Evolutionary conservation across 2,888 invertebrate species (phyloP).

Genomic region (Pilophorus perplexus): DNA sequence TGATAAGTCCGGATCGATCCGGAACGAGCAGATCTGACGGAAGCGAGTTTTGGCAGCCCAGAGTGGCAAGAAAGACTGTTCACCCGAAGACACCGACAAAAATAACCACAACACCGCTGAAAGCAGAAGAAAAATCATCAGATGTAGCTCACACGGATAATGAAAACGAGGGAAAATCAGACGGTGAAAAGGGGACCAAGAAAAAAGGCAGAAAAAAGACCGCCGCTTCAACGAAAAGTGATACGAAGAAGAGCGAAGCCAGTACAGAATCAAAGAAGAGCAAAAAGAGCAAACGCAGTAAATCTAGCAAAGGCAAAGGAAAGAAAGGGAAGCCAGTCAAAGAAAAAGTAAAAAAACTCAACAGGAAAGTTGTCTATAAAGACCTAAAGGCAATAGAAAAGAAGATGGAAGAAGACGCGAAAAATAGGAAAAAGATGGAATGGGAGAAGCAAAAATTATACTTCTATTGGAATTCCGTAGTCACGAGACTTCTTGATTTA

Average conservation of each 20-base stretch:
- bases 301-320: not conserved
- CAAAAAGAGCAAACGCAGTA: conserved; percentile 1
- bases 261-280: not conserved
- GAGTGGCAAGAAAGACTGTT: too few relatives aligned
- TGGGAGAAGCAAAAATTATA: conserved; percentile 35
- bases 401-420: conserved; percentile 1
- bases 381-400: conserved; percentile 16
- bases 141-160: too few relatives aligned
- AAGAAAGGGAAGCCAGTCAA: conserved; percentile 20
- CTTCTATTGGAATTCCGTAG: conserved; percentile 32
- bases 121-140: too few relatives aligned
- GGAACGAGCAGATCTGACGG: too few relatives aligned
- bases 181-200: conserved; percentile 23
- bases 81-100: too few relatives aligned
- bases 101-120: too few relatives aligned
- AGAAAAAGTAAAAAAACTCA: conserved; percentile 25
- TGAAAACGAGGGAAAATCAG: too few relatives aligned
- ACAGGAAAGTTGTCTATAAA: conserved; percentile 31
- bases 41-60: too few relatives aligned
- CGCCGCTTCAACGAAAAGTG: not conserved
- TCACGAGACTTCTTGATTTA: conserved; percentile 10
- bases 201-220: not conserved
- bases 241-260: not conserved
- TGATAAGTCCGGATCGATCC: too few relatives aligned
- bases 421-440: not conserved